Evolutionary conservation across 1,140 invertebrate genomes (phyloP), one percentile per base, ranked within the genome.

Genomic region (Apis florea): DNA sequence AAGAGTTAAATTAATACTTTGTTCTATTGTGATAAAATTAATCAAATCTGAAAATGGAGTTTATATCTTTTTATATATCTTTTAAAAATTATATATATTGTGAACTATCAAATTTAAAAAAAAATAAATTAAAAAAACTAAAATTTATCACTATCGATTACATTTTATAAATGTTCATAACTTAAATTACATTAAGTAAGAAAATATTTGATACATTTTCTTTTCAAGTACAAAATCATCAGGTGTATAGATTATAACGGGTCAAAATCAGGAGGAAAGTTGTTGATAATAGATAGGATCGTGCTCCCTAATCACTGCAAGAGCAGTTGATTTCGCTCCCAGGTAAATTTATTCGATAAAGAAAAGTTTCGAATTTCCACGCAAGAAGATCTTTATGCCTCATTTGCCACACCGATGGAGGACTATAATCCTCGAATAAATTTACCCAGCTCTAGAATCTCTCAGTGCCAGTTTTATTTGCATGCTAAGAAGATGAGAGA

Each of bases 401-500:
- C 61, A 5, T 49, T 74, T 47, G 12, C 40, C 24, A 31, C 2
- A n/a, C 9, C 19, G 40, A 26, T 53, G 26, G 26, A 24, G 9
- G 2, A 40, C 5, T 21, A n/a, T 49, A 31, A 74, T 74, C 40
- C 1, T 8, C n/a, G 53, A 81, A 81, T 75, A 81, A 81, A 81
- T 81, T 81, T 75, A 75, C 79, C 79, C 5, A 63, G 47, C 11
- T 67, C 24, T 75, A 63, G 49, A 64, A 74, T 81, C 71, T 51
- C 58, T 59, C 67, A 78, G 73, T 85, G 84, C 83, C 79, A 78
- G 54, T 85, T 40, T 82, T 59, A 54, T 51, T 74, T 26, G 64
- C 85, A 86, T 86, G 85, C 64, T 73, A 82, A 72, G 58, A 77
- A 81, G 61, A 66, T 69, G 49, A 59, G 31, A 31, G 63, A 67